Evolutionary conservation across 1,140 invertebrate genomes (phyloP), one percentile per base, ranked within the genome.

Genomic region (Aphaenogaster ashmeadi): DNA sequence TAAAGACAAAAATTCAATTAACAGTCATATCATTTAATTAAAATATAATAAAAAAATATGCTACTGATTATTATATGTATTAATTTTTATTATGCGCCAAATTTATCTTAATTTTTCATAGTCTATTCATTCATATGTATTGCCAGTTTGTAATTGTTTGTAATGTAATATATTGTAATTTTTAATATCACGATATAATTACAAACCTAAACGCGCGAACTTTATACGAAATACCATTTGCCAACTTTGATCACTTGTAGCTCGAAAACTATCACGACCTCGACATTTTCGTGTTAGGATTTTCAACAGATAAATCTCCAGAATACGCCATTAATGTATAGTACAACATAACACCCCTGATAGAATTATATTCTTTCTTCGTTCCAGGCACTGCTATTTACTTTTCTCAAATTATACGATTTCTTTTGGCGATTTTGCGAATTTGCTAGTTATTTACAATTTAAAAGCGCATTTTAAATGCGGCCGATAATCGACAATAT

Each of bases 401-500:
- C 38, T 15, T 36, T 21, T 83, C 13, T 58, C 13, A 15, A 21
- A 44, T 38, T 54, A 27, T 52, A 47, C n/a, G 5, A 33, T 54
- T 62, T 79, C 60, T 84, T 47, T 64, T 18, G 1, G 7, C 2
- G 52, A 27, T 52, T 60, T 54, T n/a, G 15, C 15, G 27, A 50
- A 50, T 41, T 27, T 67, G 52, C 27, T 8, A 47, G 15, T 13
- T 38, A 38, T 27, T 21, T 15, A 47, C 15, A 27, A 27, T n/a
- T 44, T 8, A 50, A 56, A 74, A 83, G n/a, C 21, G 27, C 52
- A 13, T 18, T n/a, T 18, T 33, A 47, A 58, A 83, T 58, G 38
- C 13, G 15, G 41, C 47, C 13, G 27, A 89, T 83, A 77, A 89
- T 90, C 38, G 5, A 60, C 38, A 66, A 38, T 33, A 11, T 50